Percentiles rank a stretch among this genome's conserved stretches.
Evolutionary conservation across 2,797 vertebrate species (phyloP).

Genomic region (Loriculus beryllinus): DNA sequence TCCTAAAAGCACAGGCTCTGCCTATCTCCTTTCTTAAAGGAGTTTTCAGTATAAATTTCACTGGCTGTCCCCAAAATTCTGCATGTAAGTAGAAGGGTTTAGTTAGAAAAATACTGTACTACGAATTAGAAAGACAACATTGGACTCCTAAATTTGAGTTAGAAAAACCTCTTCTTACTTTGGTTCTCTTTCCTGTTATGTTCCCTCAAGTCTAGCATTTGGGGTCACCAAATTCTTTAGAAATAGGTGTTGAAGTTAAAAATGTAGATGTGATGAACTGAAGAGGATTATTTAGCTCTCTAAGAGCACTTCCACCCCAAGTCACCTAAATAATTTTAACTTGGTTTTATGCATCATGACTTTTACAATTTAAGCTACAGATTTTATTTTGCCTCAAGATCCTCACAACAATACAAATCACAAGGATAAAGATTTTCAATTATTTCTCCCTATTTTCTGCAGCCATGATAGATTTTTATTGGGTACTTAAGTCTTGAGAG

Average conservation of each 20-base stretch:
- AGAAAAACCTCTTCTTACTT: background rate
- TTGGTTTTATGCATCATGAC: background rate
- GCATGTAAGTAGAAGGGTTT: background rate
- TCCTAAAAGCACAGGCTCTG: background rate
- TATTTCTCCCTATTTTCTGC: background rate
- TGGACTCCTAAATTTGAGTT: background rate
- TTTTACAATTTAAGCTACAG: background rate
- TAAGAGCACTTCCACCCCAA: background rate
- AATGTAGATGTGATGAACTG: background rate
- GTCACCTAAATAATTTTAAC: background rate
- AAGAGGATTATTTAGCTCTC: background rate
- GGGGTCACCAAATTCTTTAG: background rate
- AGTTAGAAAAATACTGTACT: background rate
- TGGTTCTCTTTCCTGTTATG: background rate
- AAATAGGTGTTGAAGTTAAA: background rate
- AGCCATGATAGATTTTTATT: background rate
- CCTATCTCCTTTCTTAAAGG: background rate
- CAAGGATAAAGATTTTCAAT: background rate
- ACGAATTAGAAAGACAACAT: background rate
- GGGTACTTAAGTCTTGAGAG: background rate
- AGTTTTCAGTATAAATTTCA: background rate
- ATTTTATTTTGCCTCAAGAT: background rate
- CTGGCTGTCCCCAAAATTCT: background rate
- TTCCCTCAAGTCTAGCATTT: background rate
- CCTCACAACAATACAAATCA: background rate